Percentiles rank a stretch among this genome's conserved stretches.
Conservation (phyloP, 2,113 vertebrate genomes). For the Festucalex cinctus region DNA sequence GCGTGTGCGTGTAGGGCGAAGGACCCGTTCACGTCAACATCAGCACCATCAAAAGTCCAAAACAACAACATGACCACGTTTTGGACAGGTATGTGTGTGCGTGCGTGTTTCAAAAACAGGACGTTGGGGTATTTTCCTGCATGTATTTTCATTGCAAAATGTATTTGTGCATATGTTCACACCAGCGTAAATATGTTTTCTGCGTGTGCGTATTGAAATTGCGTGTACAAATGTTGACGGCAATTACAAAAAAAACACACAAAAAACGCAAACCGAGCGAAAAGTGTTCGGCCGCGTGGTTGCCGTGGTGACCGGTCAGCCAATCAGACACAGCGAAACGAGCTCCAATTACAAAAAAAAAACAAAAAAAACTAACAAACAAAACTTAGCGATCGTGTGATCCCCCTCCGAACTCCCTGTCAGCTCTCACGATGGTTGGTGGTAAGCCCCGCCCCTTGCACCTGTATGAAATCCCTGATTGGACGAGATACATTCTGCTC, state of each 20-base stretch:
- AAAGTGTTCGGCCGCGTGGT: slow-evolving; percentile 7
- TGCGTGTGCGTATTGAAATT: neutral
- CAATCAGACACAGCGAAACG: neutral
- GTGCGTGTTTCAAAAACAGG: too few relatives aligned
- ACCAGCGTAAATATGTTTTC: neutral
- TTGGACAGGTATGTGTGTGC: too few relatives aligned
- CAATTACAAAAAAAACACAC: slow-evolving; percentile 15
- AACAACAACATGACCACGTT: slow-evolving; percentile 57
- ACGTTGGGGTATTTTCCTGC: slow-evolving; percentile 13
- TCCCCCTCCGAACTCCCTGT: neutral
- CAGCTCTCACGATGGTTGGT: neutral
- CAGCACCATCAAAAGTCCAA: slow-evolving; percentile 68
- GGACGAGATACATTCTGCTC: slow-evolving; percentile 62
- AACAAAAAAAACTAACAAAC: slow-evolving; percentile 31
- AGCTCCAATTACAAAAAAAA: neutral
- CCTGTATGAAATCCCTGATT: slow-evolving; percentile 62
- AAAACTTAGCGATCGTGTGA: slow-evolving; percentile 24
- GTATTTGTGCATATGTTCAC: slow-evolving; percentile 31
- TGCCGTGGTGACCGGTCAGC: neutral
- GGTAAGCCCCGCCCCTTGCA: slow-evolving; percentile 13
- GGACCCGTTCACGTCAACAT: slow-evolving; percentile 62
- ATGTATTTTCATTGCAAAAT: slow-evolving; percentile 20
- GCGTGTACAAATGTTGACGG: slow-evolving; percentile 29
- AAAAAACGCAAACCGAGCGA: slow-evolving; percentile 49
- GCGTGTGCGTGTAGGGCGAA: slow-evolving; percentile 30